A percentile compares a stretch with the other conserved stretches of the same genome.
Conservation (phyloP, 2,797 vertebrate species). For the Pelodytes ibericus region DNA sequence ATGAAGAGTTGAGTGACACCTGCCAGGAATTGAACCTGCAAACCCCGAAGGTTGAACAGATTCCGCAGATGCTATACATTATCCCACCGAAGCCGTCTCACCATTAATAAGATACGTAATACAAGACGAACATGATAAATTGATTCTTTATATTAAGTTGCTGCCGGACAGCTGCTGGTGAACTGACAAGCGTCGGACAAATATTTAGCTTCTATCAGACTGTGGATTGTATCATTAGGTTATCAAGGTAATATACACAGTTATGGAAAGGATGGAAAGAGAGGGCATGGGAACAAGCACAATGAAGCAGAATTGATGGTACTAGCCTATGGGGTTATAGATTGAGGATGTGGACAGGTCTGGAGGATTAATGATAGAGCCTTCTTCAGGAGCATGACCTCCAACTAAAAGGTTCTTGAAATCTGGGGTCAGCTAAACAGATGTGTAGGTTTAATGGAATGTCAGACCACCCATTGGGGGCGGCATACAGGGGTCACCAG, state of each 20-base stretch:
- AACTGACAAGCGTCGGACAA: slow-evolving; percentile 11
- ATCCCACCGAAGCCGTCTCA: too few species aligned
- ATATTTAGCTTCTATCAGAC: slow-evolving; percentile 21
- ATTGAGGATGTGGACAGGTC: neutral
- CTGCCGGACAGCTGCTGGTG: slow-evolving; percentile 13
- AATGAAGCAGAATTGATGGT: neutral
- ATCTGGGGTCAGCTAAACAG: neutral
- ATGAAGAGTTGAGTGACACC: too few species aligned
- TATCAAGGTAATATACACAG: neutral
- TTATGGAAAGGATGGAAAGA: too few species aligned
- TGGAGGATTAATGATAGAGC: slow-evolving; percentile 12
- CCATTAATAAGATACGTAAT: too few species aligned
- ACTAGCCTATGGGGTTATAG: neutral
- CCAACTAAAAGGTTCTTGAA: too few species aligned
- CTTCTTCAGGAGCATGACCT: neutral
- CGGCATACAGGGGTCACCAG: too few species aligned
- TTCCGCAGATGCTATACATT: too few species aligned
- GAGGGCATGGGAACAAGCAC: neutral
- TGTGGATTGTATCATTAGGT: neutral
- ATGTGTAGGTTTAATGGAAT: neutral
- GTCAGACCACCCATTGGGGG: neutral
- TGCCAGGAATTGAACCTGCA: too few species aligned
- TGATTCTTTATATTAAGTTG: slow-evolving; percentile 23
- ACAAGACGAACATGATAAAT: slow-evolving; percentile 30
- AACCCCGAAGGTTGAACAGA: too few species aligned